Percentiles rank a stretch among this genome's conserved stretches.
Evolutionary conservation across 2,888 invertebrate species (phyloP).

Genomic region (Geotrupes spiniger): DNA sequence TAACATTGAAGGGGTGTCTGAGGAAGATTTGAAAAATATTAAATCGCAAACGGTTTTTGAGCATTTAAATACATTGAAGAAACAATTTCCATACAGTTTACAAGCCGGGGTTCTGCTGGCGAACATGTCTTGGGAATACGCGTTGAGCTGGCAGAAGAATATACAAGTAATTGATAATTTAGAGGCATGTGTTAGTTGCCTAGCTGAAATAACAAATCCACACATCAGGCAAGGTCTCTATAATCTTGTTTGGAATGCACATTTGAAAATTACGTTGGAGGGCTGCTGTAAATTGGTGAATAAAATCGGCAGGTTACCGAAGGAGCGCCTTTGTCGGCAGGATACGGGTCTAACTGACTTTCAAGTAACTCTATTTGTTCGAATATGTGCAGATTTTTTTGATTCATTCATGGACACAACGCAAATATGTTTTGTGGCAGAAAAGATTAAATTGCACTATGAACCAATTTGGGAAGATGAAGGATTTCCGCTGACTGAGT

Average conservation of each 20-base stretch:
- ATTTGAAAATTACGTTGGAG: conserved; percentile 78
- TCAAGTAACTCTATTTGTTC: conserved; percentile 56
- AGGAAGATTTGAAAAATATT: conserved; percentile 17
- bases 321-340: conserved; percentile 78
- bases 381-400: conserved; percentile 53
- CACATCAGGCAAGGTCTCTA: conserved; percentile 77
- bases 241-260: conserved; percentile 85
- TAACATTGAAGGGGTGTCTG: conserved; percentile 20
- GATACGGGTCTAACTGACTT: conserved; percentile 70
- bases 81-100: conserved; percentile 84
- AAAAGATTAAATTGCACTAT: conserved; percentile 50
- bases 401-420: conserved; percentile 50
- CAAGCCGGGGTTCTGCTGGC: conserved; percentile 74
- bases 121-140: conserved; percentile 91
- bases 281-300: conserved; percentile 71
- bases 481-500: conserved; percentile 68
- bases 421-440: conserved; percentile 40
- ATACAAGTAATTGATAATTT: conserved; percentile 64
- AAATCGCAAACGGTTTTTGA: conserved; percentile 54
- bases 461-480: conserved; percentile 68
- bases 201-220: conserved; percentile 63
- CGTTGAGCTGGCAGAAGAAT: conserved; percentile 81
- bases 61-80: conserved; percentile 62
- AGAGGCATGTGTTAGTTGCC: conserved; percentile 67
- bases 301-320: conserved; percentile 80